Percentiles rank a stretch among this genome's conserved stretches.
Conservation (phyloP, 1,140 invertebrate genomes). For the Calliphora vicina region DNA sequence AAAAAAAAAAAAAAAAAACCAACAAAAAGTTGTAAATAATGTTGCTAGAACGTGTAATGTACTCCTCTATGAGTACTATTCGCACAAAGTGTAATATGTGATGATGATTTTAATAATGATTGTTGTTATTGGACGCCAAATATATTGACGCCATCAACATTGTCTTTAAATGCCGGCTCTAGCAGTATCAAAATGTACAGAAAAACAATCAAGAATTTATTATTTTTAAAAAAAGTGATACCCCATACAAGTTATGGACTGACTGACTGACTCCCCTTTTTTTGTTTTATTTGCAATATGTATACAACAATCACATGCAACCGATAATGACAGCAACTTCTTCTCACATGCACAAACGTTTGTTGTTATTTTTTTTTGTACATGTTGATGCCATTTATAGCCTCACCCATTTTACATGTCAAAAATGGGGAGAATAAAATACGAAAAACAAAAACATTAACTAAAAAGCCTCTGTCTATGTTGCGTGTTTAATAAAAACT, state of each 20-base stretch:
- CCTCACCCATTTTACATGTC: not conserved
- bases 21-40: not conserved
- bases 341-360: no score
- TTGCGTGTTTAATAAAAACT: not conserved
- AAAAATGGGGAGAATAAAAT: not conserved
- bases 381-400: not conserved
- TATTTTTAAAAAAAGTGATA: not conserved
- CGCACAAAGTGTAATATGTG: not conserved
- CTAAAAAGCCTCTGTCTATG: not conserved
- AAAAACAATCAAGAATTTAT: not conserved
- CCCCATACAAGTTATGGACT: no score
- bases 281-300: not conserved
- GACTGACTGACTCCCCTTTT: no score
- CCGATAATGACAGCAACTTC: not conserved
- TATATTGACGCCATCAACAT: conserved; percentile 21
- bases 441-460: not conserved
- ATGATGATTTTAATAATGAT: not conserved
- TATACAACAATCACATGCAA: not conserved
- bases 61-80: no score
- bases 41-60: not conserved
- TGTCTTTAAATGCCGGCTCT: not conserved
- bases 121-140: conserved; percentile 22
- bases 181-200: not conserved
- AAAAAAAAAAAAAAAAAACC: not conserved
- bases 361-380: no score